Evolutionary conservation across 2,797 vertebrate species (phyloP).

Genomic region (Ctenopoma kingsleyae): DNA sequence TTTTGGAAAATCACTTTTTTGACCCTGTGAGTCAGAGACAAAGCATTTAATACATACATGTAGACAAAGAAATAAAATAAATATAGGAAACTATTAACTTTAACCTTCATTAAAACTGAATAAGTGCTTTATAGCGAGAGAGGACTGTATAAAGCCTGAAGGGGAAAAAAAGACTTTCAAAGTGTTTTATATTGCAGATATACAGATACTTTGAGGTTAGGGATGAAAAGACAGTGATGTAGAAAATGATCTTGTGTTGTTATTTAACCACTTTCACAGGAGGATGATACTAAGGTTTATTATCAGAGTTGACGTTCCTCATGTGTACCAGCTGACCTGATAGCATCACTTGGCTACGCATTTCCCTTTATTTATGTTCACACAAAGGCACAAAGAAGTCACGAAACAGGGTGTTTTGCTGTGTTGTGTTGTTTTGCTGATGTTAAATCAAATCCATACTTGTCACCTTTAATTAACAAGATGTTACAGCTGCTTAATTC

Average conservation of each 20-base stretch:
- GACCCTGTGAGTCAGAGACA: too few relatives aligned
- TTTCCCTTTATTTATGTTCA: constrained; percentile 6
- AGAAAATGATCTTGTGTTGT: constrained; percentile 1
- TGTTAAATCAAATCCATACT: background rate
- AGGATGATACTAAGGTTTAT: constrained; percentile 12
- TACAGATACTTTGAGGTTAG: background rate
- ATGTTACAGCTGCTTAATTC: background rate
- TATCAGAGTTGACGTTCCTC: constrained; percentile 14
- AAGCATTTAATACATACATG: too few relatives aligned
- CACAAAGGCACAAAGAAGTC: background rate
- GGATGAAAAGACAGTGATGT: background rate
- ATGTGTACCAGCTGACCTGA: constrained; percentile 48
- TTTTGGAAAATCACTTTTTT: too few relatives aligned
- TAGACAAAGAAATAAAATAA: too few relatives aligned
- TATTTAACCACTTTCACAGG: constrained; percentile 5
- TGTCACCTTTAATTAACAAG: background rate
- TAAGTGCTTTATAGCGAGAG: too few relatives aligned
- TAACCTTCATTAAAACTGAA: too few relatives aligned
- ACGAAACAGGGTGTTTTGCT: background rate
- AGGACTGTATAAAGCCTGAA: background rate
- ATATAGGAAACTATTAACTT: too few relatives aligned
- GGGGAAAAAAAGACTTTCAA: background rate
- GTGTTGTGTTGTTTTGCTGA: background rate
- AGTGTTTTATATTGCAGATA: background rate
- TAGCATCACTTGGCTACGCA: constrained; percentile 23